A percentile compares a stretch with the other conserved stretches of the same genome.
Evolutionary conservation across 2,113 vertebrate species (phyloP).

Genomic region (Semicossyphus pulcher): DNA sequence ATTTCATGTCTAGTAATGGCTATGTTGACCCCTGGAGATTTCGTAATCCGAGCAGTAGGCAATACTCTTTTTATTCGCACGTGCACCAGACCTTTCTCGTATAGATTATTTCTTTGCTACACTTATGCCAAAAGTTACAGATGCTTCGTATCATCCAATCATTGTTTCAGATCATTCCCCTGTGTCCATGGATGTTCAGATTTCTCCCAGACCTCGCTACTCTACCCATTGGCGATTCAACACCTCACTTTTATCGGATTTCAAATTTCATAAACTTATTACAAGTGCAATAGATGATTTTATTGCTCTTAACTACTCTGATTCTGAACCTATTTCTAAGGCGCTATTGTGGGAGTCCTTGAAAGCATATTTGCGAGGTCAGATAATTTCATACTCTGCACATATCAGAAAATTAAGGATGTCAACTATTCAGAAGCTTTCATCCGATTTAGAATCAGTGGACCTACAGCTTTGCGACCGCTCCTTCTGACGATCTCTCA

Average conservation of each 20-base stretch:
- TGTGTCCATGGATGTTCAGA: not conserved
- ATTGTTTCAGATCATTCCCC: not conserved
- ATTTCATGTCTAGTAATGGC: not conserved
- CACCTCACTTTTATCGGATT: not conserved
- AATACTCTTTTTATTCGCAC: slow-evolving; percentile 10
- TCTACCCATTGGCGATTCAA: not conserved
- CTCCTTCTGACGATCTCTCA: not conserved
- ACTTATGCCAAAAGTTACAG: not conserved
- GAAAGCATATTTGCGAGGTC: slow-evolving; percentile 3
- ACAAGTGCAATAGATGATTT: not conserved
- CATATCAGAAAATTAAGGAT: not conserved
- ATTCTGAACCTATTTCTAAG: not conserved
- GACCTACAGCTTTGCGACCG: not conserved
- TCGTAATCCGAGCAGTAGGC: not conserved
- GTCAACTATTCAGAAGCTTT: too few relatives aligned
- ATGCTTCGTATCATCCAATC: too few relatives aligned
- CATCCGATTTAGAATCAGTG: not conserved
- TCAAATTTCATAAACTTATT: not conserved
- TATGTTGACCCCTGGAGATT: slow-evolving; percentile 7
- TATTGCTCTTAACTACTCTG: not conserved
- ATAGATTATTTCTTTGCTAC: slow-evolving; percentile 5
- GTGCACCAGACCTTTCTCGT: not conserved
- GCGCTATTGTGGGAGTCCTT: slow-evolving; percentile 8
- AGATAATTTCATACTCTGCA: not conserved
- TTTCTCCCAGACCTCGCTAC: not conserved